Evolutionary conservation across 2,113 vertebrate species (phyloP), one percentile per base, ranked within the genome.

Genomic region (Leucopsar rothschildi): DNA sequence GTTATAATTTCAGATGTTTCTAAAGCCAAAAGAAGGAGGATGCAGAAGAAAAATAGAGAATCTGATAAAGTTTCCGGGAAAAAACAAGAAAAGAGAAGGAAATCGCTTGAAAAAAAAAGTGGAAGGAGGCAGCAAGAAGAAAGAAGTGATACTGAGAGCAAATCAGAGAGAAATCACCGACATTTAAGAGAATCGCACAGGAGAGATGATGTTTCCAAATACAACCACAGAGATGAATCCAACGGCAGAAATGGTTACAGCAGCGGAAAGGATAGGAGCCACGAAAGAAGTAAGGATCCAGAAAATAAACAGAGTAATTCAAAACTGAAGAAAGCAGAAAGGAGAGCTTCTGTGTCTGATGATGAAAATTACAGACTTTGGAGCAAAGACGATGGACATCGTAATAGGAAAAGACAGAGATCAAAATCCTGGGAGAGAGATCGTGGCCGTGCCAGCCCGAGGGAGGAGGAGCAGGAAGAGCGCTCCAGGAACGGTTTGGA

Each of bases 281-380:
- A 71, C 5, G 98, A 97, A 81, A 85, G 90, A 12, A 95, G 94
- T 70, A 79, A 82, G 70, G 98, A 95, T 90, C 79, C 94, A 19
- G 97, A 96, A 89, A 96, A 93, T 37, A 97, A 94, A 80, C 89
- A 73, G 71, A 77, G 85, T 42, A 96, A 97, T 60, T 95, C 92
- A 22, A 97, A 94, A 86, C 97, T 82, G 10, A 97, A 95, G 72
- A 98, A 96, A 86, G 78, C 96, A 31, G 97, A 97, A 23, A 97
- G 93, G 84, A 98, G 97, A 96, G 90, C 87, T 86, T 97, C 98
- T 50, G 93, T 97, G 68, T 97, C 98, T 20, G 98, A 98, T 35
- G 97, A 96, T 70, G 98, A 98, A 37, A 73, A 93, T 57, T 95
- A 97, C 40, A 96, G 95, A 57, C 86, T 92, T 7, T 45, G 88